Evolutionary conservation across 23 tunicate species (phyloP).

Genomic region (Trididemnum nubilum): DNA sequence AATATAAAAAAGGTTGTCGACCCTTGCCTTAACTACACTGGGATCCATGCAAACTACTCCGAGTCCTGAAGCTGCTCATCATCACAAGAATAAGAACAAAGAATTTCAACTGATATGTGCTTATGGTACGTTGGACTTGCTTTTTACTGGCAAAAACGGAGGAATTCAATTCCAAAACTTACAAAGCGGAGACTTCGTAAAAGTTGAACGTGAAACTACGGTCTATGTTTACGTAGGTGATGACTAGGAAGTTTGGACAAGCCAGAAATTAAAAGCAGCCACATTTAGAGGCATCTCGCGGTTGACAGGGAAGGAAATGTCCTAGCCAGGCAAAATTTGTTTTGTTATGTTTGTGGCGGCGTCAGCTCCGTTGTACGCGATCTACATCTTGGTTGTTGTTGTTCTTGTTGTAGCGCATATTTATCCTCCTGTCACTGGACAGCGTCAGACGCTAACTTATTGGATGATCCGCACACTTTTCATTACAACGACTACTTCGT

Average conservation of each 20-base stretch:
- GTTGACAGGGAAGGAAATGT: background rate
- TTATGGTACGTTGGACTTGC: background rate
- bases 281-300: background rate
- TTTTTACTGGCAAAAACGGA: background rate
- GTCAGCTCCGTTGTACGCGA: background rate
- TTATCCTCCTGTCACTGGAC: too few relatives aligned
- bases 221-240: background rate
- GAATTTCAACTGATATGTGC: background rate
- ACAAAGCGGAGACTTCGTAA: background rate
- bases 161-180: background rate
- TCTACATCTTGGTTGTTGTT: background rate
- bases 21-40: background rate
- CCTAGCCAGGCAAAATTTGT: background rate
- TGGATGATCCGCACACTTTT: too few relatives aligned
- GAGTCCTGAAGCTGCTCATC: background rate
- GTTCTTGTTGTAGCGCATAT: too few relatives aligned
- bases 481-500: too few relatives aligned
- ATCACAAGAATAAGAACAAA: background rate
- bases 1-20: too few relatives aligned
- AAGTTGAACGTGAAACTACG: background rate
- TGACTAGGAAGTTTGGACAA: background rate
- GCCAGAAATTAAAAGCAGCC: background rate
- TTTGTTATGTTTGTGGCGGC: background rate
- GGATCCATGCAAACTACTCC: background rate
- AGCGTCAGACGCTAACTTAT: too few relatives aligned